phyloP scores from a whole-genome alignment of 2,797 vertebrate species.

The Potorous gilbertii region DNA sequence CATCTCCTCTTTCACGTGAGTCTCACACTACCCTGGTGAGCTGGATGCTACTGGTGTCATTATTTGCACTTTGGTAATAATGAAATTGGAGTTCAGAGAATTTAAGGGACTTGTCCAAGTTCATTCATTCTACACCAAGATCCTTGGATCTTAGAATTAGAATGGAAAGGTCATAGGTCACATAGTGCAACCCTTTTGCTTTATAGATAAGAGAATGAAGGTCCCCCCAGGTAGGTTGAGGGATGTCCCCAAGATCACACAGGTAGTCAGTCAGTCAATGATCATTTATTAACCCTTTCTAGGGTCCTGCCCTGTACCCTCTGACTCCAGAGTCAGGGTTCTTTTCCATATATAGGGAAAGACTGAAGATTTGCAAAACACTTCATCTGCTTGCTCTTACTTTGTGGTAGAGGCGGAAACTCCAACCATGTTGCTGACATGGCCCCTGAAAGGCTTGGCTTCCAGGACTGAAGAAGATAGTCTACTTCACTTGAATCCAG shows the following conservation, averaged over 20 bases:
- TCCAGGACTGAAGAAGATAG: not conserved
- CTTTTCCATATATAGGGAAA: not conserved
- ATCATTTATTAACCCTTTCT: not conserved
- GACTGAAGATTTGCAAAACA: not conserved
- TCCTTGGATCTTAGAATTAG: not conserved
- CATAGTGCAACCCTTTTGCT: not conserved
- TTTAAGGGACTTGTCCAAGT: not conserved
- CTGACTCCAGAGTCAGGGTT: not conserved
- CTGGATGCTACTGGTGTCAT: not conserved
- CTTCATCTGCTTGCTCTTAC: not conserved
- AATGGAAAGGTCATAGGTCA: not conserved
- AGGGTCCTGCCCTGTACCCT: not conserved
- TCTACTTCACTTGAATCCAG: not conserved
- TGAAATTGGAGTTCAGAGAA: not conserved
- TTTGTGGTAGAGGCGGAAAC: not conserved
- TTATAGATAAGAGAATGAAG: slow-evolving; percentile 9
- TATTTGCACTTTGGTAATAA: not conserved
- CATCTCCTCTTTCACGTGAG: not conserved
- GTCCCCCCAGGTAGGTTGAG: not conserved
- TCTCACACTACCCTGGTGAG: not conserved
- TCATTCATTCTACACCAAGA: not conserved
- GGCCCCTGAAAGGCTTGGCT: not conserved
- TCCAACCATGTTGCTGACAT: not conserved
- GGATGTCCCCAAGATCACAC: not conserved
- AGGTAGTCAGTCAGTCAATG: not conserved